Evolutionary conservation across 2,113 vertebrate genomes (phyloP).

Genomic region (Dendropsophus ebraccatus): DNA sequence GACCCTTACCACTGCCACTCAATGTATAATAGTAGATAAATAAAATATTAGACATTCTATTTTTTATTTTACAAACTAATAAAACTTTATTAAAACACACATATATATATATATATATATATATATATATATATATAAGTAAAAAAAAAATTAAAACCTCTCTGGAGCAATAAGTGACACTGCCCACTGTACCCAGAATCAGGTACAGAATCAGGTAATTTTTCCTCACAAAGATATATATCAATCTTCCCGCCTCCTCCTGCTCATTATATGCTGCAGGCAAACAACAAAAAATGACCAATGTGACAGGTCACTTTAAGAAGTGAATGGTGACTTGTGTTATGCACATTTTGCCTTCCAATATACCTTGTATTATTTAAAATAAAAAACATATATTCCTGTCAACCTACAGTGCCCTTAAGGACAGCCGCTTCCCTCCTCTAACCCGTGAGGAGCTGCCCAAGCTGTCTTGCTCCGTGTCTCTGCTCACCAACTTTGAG

Average conservation of each 20-base stretch:
- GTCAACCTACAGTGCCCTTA: conserved; percentile 81
- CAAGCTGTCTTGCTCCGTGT: conserved; percentile 87
- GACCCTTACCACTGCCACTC: no score
- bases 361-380: neutral
- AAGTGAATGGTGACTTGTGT: neutral
- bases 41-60: no score
- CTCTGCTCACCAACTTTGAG: conserved; percentile 87
- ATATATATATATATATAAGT: no score
- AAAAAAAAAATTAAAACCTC: no score
- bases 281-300: neutral
- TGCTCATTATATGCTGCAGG: neutral
- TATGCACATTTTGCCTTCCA: conserved; percentile 8
- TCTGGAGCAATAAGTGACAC: no score
- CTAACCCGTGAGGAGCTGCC: conserved; percentile 86
- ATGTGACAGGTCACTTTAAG: neutral
- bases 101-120: no score
- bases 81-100: no score
- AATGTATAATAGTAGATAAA: no score
- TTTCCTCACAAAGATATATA: neutral
- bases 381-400: conserved; percentile 39
- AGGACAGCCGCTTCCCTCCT: conserved; percentile 85
- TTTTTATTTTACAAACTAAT: no score
- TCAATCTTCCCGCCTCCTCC: neutral
- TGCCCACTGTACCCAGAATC: neutral
- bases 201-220: no score